phyloP scores from a whole-genome alignment of 2,113 vertebrate genomes.

The Polyodon spathula region DNA sequence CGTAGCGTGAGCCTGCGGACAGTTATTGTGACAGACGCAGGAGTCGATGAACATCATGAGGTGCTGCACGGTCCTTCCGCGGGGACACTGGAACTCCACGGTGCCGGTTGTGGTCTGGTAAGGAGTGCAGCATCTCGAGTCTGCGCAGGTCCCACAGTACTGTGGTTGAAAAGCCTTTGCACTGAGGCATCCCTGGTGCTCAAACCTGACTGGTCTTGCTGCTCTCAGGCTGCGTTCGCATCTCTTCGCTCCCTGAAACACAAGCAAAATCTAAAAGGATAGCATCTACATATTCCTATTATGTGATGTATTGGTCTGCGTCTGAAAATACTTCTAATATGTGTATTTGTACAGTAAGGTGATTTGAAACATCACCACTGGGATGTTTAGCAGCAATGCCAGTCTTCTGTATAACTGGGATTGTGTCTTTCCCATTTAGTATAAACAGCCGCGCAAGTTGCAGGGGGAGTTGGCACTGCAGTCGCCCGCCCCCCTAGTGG shows the following conservation, averaged over 20 bases:
- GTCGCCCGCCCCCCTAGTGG: too few relatives aligned
- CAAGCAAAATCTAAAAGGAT: too few relatives aligned
- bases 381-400: too few relatives aligned
- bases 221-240: constrained; percentile 47
- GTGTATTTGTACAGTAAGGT: too few relatives aligned
- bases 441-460: too few relatives aligned
- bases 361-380: too few relatives aligned
- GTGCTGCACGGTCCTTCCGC: constrained; percentile 29
- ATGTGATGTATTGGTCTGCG: too few relatives aligned
- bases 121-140: constrained; percentile 56
- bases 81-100: constrained; percentile 49
- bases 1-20: constrained; percentile 25
- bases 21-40: constrained; percentile 55
- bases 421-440: too few relatives aligned
- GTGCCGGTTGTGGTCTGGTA: constrained; percentile 36
- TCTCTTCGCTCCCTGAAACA: constrained; percentile 29
- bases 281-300: too few relatives aligned
- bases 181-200: constrained; percentile 55
- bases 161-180: constrained; percentile 27
- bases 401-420: too few relatives aligned
- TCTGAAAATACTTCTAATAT: too few relatives aligned
- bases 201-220: constrained; percentile 33
- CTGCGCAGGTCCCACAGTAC: constrained; percentile 54
- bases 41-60: constrained; percentile 59
- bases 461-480: too few relatives aligned